A percentile compares a stretch with the other conserved stretches of the same genome.
Evolutionary conservation across 2,888 invertebrate species (phyloP).

Genomic region (Eustalomyia histrio): DNA sequence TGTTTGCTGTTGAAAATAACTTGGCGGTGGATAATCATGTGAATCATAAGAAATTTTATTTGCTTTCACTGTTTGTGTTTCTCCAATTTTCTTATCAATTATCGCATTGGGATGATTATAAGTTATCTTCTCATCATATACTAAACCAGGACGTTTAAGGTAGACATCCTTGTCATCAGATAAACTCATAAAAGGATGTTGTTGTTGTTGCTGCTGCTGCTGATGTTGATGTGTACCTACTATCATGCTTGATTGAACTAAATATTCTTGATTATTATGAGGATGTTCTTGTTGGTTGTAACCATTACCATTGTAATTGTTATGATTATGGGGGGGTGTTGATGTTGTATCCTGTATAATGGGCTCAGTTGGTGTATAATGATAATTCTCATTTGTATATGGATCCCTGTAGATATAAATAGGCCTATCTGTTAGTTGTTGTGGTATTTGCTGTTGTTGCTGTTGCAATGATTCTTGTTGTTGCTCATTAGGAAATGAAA

Average conservation of each 20-base stretch:
- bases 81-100: constrained; percentile 53
- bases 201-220: neutral
- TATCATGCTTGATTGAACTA: constrained; percentile 74
- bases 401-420: constrained; percentile 75
- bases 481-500: constrained; percentile 66
- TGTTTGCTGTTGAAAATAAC: constrained; percentile 69
- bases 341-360: constrained; percentile 36
- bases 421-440: constrained; percentile 70
- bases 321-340: constrained; percentile 40
- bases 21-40: constrained; percentile 77
- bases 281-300: constrained; percentile 51
- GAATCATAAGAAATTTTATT: constrained; percentile 75
- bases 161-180: constrained; percentile 59
- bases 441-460: constrained; percentile 67
- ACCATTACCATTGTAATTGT: constrained; percentile 52
- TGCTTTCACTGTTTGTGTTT: constrained; percentile 55
- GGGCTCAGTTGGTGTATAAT: constrained; percentile 67
- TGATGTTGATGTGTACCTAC: constrained; percentile 67
- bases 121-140: constrained; percentile 72
- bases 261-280: constrained; percentile 71
- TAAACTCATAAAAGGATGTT: constrained; percentile 46
- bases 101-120: constrained; percentile 68
- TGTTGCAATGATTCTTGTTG: constrained; percentile 30
- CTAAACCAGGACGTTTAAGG: constrained; percentile 72
- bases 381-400: constrained; percentile 73